A percentile compares a stretch with the other conserved stretches of the same genome.
Conservation (phyloP, 2,113 vertebrate species). For the Hippocampus barbouri region DNA sequence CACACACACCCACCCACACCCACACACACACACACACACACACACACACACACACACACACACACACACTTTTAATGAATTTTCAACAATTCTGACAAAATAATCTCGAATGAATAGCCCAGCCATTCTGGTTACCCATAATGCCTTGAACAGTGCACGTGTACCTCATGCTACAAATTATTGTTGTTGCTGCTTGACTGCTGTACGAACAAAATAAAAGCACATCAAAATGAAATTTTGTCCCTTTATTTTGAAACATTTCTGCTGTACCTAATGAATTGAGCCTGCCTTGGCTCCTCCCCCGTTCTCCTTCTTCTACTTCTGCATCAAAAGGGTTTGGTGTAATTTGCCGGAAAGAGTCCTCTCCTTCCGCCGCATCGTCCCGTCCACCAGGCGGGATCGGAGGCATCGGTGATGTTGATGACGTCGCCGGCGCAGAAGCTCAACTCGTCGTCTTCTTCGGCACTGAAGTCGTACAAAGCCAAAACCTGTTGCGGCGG, state of each 20-base stretch:
- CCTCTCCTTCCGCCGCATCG: conserved; percentile 77
- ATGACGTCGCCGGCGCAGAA: conserved; percentile 82
- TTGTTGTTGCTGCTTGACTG: too few species aligned
- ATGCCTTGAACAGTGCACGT: not conserved
- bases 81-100: not conserved
- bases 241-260: not conserved
- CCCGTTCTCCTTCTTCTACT: not conserved
- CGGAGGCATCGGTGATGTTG: conserved; percentile 85
- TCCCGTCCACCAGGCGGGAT: conserved; percentile 88
- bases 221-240: not conserved
- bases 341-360: conserved; percentile 92
- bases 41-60: too few species aligned
- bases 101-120: too few species aligned
- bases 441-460: conserved; percentile 86
- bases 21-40: too few species aligned
- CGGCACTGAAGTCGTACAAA: conserved; percentile 82
- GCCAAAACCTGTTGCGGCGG: conserved; percentile 75
- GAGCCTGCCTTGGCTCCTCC: not conserved
- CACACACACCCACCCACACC: too few species aligned
- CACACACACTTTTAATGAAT: too few species aligned
- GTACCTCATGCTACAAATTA: too few species aligned
- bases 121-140: not conserved
- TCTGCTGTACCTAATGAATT: not conserved
- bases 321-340: conserved; percentile 53
- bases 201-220: too few species aligned